These are phyloP conservation scores for Spheniscus mendiculus DNA, from an alignment of 2,113 vertebrate genomes.

Conservation along the genomic window DNA sequence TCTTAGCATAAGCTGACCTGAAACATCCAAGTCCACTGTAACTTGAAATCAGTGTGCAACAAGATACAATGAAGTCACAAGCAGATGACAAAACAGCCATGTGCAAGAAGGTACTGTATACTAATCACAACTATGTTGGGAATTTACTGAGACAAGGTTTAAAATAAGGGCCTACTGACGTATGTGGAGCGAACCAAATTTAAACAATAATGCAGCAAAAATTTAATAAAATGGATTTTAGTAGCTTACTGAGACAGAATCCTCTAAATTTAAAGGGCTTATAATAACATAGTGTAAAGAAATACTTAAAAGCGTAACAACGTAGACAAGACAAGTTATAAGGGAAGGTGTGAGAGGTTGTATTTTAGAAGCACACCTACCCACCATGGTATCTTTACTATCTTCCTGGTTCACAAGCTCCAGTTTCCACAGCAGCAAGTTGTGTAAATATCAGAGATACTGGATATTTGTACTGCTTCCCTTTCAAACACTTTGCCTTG, in stretches of 20 bases:
- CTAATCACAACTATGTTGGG: neutral
- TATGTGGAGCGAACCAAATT: rapidly evolving
- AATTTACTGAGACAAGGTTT: neutral
- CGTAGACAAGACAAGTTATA: neutral
- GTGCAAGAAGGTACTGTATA: neutral
- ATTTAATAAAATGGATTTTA: neutral
- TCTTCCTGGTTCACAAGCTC: neutral
- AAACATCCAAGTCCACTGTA: neutral
- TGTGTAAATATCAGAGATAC: slow-evolving; percentile 37
- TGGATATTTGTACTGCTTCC: slow-evolving; percentile 23
- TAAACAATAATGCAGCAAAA: neutral
- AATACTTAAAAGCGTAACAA: neutral
- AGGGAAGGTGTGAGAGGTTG: neutral
- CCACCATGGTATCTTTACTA: neutral
- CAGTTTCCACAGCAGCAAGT: neutral
- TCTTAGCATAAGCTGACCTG: neutral
- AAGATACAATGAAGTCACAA: neutral
- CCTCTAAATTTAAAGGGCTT: neutral
- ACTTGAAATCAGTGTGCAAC: neutral
- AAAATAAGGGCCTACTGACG: neutral
- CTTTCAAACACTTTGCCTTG: slow-evolving; percentile 32
- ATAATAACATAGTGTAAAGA: neutral
- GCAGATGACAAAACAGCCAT: neutral
- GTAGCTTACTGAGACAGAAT: neutral
- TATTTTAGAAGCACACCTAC: neutral